Conservation (phyloP, 2,888 invertebrate genomes). For the Pristionchus maxplancki region DNA sequence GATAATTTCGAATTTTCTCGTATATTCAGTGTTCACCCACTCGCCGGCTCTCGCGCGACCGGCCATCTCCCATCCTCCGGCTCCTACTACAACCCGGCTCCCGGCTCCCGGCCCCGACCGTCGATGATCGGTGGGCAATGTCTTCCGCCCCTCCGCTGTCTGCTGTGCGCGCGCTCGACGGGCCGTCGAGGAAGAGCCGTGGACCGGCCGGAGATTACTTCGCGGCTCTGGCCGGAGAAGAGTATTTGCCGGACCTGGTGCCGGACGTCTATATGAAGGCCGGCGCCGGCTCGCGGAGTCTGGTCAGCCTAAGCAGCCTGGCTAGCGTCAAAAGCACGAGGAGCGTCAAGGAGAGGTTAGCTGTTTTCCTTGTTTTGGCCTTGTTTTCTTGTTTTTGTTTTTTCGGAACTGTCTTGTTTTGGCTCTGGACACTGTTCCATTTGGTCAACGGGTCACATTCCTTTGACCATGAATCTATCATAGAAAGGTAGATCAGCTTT, state of each 20-base stretch:
- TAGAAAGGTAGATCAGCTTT: too few species aligned
- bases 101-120: background rate
- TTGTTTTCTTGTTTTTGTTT: too few species aligned
- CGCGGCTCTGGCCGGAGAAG: background rate
- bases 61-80: background rate
- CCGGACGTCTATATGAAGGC: slow-evolving; percentile 7
- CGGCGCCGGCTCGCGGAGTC: background rate
- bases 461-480: too few species aligned
- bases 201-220: slow-evolving; percentile 16
- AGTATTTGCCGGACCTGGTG: background rate
- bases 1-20: background rate
- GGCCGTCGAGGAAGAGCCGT: slow-evolving; percentile 29
- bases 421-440: too few species aligned
- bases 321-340: background rate
- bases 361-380: background rate
- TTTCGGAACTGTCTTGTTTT: too few species aligned
- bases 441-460: too few species aligned
- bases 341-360: slow-evolving; percentile 25
- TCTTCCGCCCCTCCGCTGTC: background rate
- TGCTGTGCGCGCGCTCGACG: background rate
- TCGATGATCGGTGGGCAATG: slow-evolving; percentile 29
- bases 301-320: background rate
- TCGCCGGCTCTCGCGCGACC: background rate
- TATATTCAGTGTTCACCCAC: background rate
- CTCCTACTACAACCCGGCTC: background rate